Evolutionary conservation across 2,797 vertebrate genomes (phyloP), one percentile per base, ranked within the genome.

Genomic region (Artibeus lituratus): DNA sequence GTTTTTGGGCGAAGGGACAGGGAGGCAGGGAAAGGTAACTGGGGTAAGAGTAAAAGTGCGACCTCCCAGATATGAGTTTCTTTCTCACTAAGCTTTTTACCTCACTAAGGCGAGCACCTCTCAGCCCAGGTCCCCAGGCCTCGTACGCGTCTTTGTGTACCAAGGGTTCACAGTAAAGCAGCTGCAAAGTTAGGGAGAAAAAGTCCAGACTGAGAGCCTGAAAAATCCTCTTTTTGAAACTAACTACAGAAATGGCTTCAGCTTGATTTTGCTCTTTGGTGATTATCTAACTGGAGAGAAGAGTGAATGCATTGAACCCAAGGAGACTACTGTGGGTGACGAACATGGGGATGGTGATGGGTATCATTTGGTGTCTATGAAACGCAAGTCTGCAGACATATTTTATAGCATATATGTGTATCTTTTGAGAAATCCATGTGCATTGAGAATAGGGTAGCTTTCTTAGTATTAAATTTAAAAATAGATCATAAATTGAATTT

Each of bases 401-500:
- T 76, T 91, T 87, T 67, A 11, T 42, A 73, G 42, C 47, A 81
- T 16, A 14, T 15, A 22, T 29, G 21, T 44, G 16, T 53, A 5
- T 85, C 24, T 94, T 81, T 72, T 69, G 16, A 93, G 80, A 85
- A 88, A 70, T 47, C 32, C 42, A 29, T 80, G 29, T 57, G 57
- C 1, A 62, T 3, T 44, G 88, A 39, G 70, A 90, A 92, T 3
- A 86, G 90, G 19, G 1, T 73, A 0, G 3, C 15, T 74, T 0
- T 49, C 49, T 96, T 95, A 83, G 19, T 84, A 92, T 2, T 80
- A 8, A 39, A 76, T 37, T 93, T 85, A 26, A 42, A 97, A 96
- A 80, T 10, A 11, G 6, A 53, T 53, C 78, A 21, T 19, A n/a
- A 90, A 93, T 84, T 94, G 55, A 39, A 85, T 70, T 89, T 93